Base-by-base conservation (phyloP, 2,888 invertebrate species). In the Orthonevra nobilis region DNA sequence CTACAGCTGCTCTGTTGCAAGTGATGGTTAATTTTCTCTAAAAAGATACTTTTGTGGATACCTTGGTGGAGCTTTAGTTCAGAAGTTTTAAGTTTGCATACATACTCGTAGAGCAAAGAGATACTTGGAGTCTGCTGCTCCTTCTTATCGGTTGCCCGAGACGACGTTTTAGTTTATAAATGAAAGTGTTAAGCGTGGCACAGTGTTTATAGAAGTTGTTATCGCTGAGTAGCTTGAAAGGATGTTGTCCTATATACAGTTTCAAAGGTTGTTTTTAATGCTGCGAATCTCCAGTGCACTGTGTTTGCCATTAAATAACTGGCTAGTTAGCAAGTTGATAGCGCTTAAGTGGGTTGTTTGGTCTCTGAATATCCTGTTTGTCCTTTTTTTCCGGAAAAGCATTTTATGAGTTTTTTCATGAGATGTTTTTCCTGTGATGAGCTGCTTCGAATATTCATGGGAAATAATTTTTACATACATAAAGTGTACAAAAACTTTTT, bases 281-380 rank as follows among this genome's bases (percentile, higher is more conserved):
- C n/a, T n/a, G n/a, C n/a, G n/a, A 15, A 40, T 14, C 54, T 17
- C 14, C 23, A 12, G 19, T 17, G 17, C 50, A 42, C 40, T 61
- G 42, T 12, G 40, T 20, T 28, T 36, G 44, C 68, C 61, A 66
- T 68, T 74, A 60, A 74, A 66, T 74, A 54, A 68, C 52, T 46
- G 54, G 30, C 66, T 73, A 74, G 61, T 72, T 58, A 66, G 60
- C 19, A 58, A 48, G 40, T 34, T 64, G 40, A 64, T 64, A 44
- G 56, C 19, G 19, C 46, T 68, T 54, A 61, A 74, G 54, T 68
- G 74, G 68, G 61, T 74, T 61, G 68, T 68, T 68, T 46, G 54
- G 15, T 52, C 12, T 52, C 28, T n/a, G 5, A 10, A 10, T 12
- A 1, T n/a, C 20, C 7, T 14, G 3, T 48, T 15, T 10, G 10